Percentiles rank a stretch among this genome's conserved stretches.
Conservation (phyloP, 1,140 invertebrate species). For the Temnothorax nylanderi region DNA sequence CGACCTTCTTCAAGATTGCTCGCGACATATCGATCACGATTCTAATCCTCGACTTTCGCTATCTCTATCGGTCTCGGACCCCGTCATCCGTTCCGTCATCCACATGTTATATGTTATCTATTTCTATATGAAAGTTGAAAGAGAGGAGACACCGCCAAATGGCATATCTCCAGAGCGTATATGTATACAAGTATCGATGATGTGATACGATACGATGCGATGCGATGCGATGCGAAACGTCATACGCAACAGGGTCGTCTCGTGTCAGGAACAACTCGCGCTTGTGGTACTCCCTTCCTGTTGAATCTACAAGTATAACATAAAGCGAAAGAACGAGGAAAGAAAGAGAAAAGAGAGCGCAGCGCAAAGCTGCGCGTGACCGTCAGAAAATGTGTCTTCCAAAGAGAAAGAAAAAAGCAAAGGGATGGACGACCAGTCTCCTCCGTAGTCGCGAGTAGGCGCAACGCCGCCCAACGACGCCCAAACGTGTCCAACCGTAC, state of each 20-base stretch:
- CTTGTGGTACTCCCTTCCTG: not conserved
- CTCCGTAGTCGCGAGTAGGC: slow-evolving; percentile 24
- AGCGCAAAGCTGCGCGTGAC: slow-evolving; percentile 36
- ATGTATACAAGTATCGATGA: not conserved
- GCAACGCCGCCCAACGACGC: not conserved
- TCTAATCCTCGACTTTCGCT: slow-evolving; percentile 61
- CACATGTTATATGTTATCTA: slow-evolving; percentile 78
- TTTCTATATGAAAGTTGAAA: slow-evolving; percentile 69
- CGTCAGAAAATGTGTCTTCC: slow-evolving; percentile 96
- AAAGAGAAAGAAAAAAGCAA: slow-evolving; percentile 85
- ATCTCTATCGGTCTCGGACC: slow-evolving; percentile 72
- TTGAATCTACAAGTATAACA: slow-evolving; percentile 23
- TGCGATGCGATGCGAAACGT: not conserved
- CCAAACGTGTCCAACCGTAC: slow-evolving; percentile 63
- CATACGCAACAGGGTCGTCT: slow-evolving; percentile 20
- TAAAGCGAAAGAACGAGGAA: slow-evolving; percentile 51
- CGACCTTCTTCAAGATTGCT: slow-evolving; percentile 14
- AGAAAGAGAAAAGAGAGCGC: slow-evolving; percentile 25
- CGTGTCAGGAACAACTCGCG: not conserved
- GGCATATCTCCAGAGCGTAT: not conserved
- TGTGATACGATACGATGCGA: not conserved
- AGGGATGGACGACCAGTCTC: not conserved
- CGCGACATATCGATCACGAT: slow-evolving; percentile 55
- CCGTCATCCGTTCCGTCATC: slow-evolving; percentile 80
- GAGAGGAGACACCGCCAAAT: not conserved